Evolutionary conservation across 2,797 vertebrate species (phyloP).

Genomic region (Echiichthys vipera): DNA sequence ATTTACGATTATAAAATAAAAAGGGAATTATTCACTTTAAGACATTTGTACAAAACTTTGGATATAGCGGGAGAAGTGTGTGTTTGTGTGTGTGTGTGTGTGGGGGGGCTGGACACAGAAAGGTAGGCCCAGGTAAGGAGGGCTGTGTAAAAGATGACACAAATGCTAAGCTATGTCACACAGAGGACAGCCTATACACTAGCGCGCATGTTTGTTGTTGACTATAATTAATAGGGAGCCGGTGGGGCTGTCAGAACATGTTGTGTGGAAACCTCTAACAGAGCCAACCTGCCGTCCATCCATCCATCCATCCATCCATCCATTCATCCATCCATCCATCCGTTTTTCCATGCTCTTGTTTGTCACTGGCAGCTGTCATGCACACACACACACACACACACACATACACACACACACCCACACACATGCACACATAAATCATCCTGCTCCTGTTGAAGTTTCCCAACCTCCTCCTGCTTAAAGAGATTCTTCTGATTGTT

Average conservation of each 20-base stretch:
- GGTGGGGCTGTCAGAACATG: constrained; percentile 76
- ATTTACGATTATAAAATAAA: constrained; percentile 99
- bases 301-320: constrained; percentile 7
- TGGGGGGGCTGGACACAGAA: constrained; percentile 54
- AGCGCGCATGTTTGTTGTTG: constrained; percentile 70
- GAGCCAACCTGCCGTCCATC: constrained; percentile 42
- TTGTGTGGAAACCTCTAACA: constrained; percentile 66
- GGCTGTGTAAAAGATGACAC: constrained; percentile 78
- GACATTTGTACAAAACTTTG: constrained; percentile 98
- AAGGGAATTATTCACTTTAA: constrained; percentile 95
- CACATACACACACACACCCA: not conserved
- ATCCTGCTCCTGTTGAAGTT: constrained; percentile 13
- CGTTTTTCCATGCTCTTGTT: constrained; percentile 23
- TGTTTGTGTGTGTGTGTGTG: too few species aligned
- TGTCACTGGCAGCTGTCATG: constrained; percentile 32
- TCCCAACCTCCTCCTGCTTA: constrained; percentile 4
- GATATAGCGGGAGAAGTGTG: constrained; percentile 88
- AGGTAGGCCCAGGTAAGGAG: constrained; percentile 57
- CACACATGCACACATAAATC: constrained; percentile 30
- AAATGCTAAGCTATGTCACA: constrained; percentile 85
- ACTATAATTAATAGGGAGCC: constrained; percentile 78
- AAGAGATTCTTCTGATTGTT: too few species aligned
- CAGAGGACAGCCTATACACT: constrained; percentile 54
- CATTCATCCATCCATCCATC: constrained; percentile 5
- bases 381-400: constrained; percentile 12